Conservation (phyloP, 2,888 invertebrate genomes). For the Theodoxus fluviatilis region DNA sequence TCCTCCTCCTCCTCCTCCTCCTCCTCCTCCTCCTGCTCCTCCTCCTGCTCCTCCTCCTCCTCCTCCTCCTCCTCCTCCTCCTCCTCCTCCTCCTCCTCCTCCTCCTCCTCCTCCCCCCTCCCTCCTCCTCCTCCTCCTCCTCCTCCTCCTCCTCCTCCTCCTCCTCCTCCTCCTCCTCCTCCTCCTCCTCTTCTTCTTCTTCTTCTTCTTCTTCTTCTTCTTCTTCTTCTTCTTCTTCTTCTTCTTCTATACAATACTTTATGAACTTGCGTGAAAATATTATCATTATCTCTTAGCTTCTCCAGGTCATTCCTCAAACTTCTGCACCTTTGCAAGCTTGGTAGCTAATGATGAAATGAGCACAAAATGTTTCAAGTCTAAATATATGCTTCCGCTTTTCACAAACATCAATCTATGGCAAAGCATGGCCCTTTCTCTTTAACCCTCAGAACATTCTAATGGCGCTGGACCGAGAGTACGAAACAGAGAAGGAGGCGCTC, state of each 20-base stretch:
- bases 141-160: neutral
- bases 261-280: no score
- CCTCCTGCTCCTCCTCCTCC: neutral
- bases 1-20: neutral
- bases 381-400: no score
- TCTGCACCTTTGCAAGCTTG: no score
- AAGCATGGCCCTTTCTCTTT: no score
- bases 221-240: neutral
- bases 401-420: no score
- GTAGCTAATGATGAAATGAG: no score
- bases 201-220: conserved; percentile 21
- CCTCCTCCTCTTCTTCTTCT: conserved; percentile 7
- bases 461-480: no score
- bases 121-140: neutral
- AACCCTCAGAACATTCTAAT: no score
- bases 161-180: neutral
- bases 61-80: conserved; percentile 10
- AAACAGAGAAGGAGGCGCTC: no score
- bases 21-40: neutral
- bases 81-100: neutral
- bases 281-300: no score
- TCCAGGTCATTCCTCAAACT: no score
- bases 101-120: neutral
- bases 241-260: neutral
- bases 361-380: no score